phyloP scores from a whole-genome alignment of 2,113 vertebrate species.

The Alligator sinensis region DNA sequence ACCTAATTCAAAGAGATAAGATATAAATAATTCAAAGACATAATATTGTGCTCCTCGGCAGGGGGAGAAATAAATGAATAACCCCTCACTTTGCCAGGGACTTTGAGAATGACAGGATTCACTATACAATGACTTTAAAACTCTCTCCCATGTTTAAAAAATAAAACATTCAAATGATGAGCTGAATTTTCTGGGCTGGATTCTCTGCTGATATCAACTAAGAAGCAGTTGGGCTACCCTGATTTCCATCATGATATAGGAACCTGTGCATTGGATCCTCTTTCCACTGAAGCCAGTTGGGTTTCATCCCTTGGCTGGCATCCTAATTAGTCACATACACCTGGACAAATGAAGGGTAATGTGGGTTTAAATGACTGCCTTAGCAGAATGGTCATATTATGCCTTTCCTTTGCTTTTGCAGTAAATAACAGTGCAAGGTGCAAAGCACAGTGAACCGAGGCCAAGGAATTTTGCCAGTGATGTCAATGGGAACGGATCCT shows the following conservation, averaged over 20 bases:
- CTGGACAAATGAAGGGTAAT: background rate
- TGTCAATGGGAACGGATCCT: constrained; percentile 28
- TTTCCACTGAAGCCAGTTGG: background rate
- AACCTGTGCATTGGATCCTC: background rate
- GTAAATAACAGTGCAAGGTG: constrained; percentile 1
- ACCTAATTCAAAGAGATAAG: too few relatives aligned
- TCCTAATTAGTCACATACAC: background rate
- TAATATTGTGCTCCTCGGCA: too few relatives aligned
- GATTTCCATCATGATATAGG: background rate
- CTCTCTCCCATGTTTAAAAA: background rate
- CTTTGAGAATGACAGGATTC: background rate
- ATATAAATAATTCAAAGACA: too few relatives aligned
- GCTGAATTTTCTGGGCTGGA: background rate
- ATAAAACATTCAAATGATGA: background rate
- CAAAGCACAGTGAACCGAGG: constrained; percentile 19
- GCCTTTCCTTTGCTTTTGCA: constrained; percentile 21
- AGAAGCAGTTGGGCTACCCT: background rate
- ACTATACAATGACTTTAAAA: background rate
- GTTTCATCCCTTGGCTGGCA: background rate
- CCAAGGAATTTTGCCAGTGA: constrained; percentile 45
- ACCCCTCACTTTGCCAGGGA: background rate
- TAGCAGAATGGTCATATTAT: background rate
- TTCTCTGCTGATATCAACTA: background rate
- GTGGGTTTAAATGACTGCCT: constrained; percentile 9
- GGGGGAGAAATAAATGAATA: too few relatives aligned